phyloP scores from a whole-genome alignment of 2,797 vertebrate genomes.

The Coracias cyanogaster region DNA sequence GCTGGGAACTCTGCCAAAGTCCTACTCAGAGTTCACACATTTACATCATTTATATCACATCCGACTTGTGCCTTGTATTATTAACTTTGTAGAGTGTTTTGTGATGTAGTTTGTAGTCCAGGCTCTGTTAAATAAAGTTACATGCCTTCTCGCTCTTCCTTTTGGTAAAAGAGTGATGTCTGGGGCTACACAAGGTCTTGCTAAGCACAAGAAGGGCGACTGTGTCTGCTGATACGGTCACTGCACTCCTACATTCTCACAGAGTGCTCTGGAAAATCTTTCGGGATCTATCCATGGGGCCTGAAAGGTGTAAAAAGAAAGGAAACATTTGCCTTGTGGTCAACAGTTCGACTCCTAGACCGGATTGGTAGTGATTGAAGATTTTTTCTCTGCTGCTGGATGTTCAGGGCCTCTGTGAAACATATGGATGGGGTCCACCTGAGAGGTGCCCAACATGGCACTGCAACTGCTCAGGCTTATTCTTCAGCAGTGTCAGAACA shows the following conservation, averaged over 20 bases:
- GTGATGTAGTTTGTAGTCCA: constrained; percentile 43
- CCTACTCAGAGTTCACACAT: constrained; percentile 71
- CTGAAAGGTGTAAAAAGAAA: not conserved
- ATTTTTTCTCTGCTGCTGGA: not conserved
- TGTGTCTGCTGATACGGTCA: not conserved
- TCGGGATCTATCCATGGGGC: not conserved
- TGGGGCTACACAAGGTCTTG: not conserved
- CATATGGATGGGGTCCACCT: not conserved
- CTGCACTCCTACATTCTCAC: not conserved
- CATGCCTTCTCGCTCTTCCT: not conserved
- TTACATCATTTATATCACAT: constrained; percentile 71
- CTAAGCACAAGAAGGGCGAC: not conserved
- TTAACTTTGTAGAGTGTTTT: constrained; percentile 61
- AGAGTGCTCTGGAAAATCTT: not conserved
- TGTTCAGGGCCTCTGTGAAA: not conserved
- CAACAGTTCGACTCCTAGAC: not conserved
- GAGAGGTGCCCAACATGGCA: not conserved
- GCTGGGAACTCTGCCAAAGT: constrained; percentile 62
- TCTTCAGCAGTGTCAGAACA: not conserved
- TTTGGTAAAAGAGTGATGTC: not conserved
- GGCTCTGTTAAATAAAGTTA: constrained; percentile 38
- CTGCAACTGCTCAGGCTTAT: not conserved
- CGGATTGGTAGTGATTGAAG: not conserved
- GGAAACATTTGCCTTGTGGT: not conserved
- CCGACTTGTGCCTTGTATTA: constrained; percentile 62